Percentiles rank a stretch among this genome's conserved stretches.
Conservation (phyloP, 37 sponge, comb jelly and placozoan species). For the Eunapius fragilis region DNA sequence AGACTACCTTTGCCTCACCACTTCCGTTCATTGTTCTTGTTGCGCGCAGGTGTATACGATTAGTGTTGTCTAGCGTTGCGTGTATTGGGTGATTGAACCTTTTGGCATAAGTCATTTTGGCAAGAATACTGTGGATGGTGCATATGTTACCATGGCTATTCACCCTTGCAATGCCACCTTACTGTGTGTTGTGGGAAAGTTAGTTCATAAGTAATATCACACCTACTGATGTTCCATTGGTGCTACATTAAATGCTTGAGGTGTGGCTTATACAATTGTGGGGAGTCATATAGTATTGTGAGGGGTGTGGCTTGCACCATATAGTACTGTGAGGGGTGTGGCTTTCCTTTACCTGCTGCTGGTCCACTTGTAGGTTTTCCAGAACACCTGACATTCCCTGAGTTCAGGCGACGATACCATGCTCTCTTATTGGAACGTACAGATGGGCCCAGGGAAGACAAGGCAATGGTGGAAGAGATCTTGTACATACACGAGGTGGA, state of each 20-base stretch:
- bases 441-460: neutral
- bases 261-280: no score
- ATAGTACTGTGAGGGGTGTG: neutral
- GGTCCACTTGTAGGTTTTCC: conserved; percentile 82
- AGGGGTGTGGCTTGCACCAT: neutral
- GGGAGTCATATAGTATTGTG: no score
- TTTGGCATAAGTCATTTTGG: neutral
- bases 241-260: neutral
- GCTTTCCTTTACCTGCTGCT: neutral
- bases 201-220: no score
- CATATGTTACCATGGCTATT: no score
- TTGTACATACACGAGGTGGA: conserved; percentile 63
- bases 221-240: no score
- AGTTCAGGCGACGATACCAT: conserved; percentile 87
- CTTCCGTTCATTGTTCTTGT: neutral
- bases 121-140: no score
- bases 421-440: conserved; percentile 46
- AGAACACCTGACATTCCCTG: conserved; percentile 87
- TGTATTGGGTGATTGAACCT: neutral
- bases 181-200: no score
- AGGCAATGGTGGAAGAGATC: conserved; percentile 61
- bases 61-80: neutral
- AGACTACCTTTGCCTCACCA: no score
- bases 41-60: neutral
- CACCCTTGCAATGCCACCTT: no score